Evolutionary conservation across 2,113 vertebrate species (phyloP).

Genomic region (Planiliza haematocheilus): DNA sequence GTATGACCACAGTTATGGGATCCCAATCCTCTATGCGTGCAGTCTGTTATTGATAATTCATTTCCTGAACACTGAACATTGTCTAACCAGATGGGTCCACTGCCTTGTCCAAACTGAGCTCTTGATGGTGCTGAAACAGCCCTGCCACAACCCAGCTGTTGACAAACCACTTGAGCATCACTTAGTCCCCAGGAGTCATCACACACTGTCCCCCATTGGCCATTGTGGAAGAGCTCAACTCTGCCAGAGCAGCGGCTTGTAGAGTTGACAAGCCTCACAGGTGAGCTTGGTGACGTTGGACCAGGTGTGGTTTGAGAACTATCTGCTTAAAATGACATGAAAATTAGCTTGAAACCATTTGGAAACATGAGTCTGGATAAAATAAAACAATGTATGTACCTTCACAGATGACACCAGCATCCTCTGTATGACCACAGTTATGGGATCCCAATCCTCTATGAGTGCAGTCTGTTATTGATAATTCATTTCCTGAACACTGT

Average conservation of each 20-base stretch:
- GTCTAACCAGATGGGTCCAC: conserved; percentile 1
- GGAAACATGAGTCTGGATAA: too few species aligned
- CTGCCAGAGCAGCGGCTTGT: conserved; percentile 3
- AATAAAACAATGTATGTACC: neutral
- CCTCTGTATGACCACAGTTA: neutral
- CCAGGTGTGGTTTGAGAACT: neutral
- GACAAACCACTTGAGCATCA: conserved; percentile 10
- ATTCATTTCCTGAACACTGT: neutral
- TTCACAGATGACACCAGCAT: neutral
- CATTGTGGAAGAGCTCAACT: conserved; percentile 2
- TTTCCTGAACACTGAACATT: neutral
- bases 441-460: neutral
- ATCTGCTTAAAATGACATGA: too few species aligned
- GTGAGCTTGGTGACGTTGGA: neutral
- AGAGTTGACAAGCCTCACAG: conserved; percentile 14
- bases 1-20: neutral
- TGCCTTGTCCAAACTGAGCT: neutral
- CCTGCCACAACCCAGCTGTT: conserved; percentile 5
- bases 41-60: neutral
- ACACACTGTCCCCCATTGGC: conserved; percentile 12
- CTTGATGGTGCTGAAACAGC: neutral
- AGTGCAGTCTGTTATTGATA: neutral
- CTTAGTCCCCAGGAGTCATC: neutral
- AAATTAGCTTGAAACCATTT: too few species aligned
- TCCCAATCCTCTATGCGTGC: neutral